These are phyloP conservation scores for Pica pica DNA, from an alignment of 2,113 vertebrate genomes.

Conservation along the genomic window DNA sequence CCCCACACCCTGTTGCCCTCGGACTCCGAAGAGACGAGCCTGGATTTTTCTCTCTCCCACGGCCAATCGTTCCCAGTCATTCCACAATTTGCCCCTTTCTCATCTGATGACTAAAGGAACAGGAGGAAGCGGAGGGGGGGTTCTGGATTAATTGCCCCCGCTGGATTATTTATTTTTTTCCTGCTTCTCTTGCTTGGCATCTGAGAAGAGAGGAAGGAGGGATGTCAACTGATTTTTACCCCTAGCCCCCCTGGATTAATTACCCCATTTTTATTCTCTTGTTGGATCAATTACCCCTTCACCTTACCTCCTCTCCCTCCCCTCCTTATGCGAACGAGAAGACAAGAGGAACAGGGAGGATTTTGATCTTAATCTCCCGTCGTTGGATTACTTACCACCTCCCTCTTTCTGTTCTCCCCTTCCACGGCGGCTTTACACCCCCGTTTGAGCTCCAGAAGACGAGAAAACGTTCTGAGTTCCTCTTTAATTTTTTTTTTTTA, in stretches of 20 bases:
- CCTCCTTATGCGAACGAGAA: conserved; percentile 43
- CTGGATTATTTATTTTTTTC: conserved; percentile 54
- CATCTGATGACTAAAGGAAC: conserved; percentile 55
- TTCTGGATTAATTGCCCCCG: conserved; percentile 50
- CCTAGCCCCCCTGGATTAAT: conserved; percentile 45
- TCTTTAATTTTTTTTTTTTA: not conserved
- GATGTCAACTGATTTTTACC: conserved; percentile 50
- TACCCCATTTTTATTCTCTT: conserved; percentile 43
- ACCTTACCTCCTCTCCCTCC: conserved; percentile 36
- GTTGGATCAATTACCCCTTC: conserved; percentile 55
- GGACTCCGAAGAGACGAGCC: conserved; percentile 44
- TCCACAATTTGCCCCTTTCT: conserved; percentile 55
- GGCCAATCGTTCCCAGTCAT: conserved; percentile 42
- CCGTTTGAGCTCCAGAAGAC: conserved; percentile 12
- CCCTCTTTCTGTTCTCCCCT: conserved; percentile 48
- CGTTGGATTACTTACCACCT: conserved; percentile 47
- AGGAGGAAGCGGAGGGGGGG: conserved; percentile 55
- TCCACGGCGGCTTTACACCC: conserved; percentile 14
- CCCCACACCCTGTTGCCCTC: conserved; percentile 16
- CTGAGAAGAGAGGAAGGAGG: conserved; percentile 48
- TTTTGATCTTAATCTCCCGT: conserved; percentile 56
- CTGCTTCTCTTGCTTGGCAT: conserved; percentile 34
- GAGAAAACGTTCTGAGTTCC: conserved; percentile 34
- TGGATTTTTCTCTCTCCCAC: conserved; percentile 40
- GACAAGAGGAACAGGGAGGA: conserved; percentile 65